phyloP scores from a whole-genome alignment of 2,797 vertebrate species.

The Dendrocincla fuliginosa region DNA sequence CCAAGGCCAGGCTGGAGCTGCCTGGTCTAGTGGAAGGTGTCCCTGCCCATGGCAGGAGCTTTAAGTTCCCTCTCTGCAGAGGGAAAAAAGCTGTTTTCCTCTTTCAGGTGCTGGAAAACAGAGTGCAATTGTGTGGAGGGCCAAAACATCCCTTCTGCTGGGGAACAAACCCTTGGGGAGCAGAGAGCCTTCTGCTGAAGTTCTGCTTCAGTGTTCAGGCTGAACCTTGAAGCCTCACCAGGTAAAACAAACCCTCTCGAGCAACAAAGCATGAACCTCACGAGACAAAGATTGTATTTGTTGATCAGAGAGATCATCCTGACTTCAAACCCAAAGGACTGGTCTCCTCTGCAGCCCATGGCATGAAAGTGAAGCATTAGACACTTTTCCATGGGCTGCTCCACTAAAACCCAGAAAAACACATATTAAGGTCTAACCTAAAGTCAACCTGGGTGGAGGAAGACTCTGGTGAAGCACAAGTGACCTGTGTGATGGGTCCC shows the following conservation, averaged over 20 bases:
- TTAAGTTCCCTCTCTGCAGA: background rate
- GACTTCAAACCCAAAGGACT: background rate
- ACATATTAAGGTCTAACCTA: background rate
- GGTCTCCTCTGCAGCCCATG: too few relatives aligned
- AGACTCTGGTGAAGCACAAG: background rate
- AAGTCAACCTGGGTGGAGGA: background rate
- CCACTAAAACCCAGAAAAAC: background rate
- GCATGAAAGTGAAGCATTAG: background rate
- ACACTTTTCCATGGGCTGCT: background rate
- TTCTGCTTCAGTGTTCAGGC: background rate
- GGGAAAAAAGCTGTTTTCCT: background rate
- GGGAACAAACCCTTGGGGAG: background rate
- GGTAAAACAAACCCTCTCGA: background rate
- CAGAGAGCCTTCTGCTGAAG: background rate
- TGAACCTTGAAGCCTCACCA: background rate
- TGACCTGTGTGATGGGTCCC: background rate
- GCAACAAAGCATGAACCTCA: background rate
- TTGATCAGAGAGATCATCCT: background rate
- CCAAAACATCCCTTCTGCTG: background rate
- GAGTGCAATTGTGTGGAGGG: background rate
- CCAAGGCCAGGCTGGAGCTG: background rate
- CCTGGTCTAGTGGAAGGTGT: background rate
- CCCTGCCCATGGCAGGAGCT: background rate
- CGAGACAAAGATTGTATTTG: background rate
- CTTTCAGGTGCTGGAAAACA: background rate